Evolutionary conservation across 2,888 invertebrate genomes (phyloP).

Genomic region (Tigriopus californicus): DNA sequence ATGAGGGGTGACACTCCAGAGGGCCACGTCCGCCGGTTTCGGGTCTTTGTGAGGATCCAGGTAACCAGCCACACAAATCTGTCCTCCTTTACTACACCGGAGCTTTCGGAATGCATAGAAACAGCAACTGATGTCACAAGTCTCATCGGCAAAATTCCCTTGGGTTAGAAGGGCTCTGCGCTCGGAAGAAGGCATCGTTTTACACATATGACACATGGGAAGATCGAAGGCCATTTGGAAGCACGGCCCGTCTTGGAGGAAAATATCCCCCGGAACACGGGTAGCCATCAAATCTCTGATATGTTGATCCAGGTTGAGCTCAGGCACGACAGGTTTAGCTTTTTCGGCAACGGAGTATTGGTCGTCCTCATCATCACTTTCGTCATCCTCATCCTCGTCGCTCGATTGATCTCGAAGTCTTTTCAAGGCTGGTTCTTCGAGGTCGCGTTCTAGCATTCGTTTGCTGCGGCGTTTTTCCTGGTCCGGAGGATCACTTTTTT

Average conservation of each 20-base stretch:
- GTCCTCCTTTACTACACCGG: background rate
- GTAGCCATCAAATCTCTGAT: constrained; percentile 7
- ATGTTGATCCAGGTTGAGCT: background rate
- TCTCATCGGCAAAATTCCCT: constrained; percentile 12
- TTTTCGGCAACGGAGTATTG: background rate
- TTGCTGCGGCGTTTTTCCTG: background rate
- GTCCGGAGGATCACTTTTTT: background rate
- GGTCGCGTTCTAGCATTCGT: background rate
- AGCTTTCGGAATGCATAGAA: constrained; percentile 17
- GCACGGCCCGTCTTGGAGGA: constrained; percentile 15
- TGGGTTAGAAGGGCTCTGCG: background rate
- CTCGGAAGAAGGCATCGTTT: constrained; percentile 4
- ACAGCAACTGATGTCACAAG: constrained; percentile 15
- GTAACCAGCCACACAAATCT: constrained; percentile 5
- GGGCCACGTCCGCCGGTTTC: background rate
- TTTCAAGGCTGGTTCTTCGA: no score
- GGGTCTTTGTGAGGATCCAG: constrained; percentile 15
- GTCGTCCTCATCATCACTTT: background rate
- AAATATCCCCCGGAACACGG: background rate
- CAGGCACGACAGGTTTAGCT: background rate
- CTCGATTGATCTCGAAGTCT: no score
- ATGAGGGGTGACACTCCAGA: background rate
- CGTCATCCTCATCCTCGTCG: background rate
- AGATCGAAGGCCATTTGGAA: constrained; percentile 7
- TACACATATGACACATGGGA: constrained; percentile 12